phyloP scores from a whole-genome alignment of 2,797 vertebrate species.

The Pangasius mekongensis region DNA sequence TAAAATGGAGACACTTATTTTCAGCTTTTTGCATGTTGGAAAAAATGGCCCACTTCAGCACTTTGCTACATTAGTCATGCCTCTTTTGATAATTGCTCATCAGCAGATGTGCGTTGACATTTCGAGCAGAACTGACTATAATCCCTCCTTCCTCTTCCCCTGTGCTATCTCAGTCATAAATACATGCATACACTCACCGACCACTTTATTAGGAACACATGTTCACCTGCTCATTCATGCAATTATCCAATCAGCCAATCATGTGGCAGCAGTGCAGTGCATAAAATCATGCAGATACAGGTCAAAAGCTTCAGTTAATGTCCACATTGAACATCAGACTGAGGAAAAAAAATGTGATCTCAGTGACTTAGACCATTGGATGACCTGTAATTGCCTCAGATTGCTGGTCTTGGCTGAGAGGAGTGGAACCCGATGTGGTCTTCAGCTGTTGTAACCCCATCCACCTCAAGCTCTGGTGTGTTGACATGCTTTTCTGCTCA shows the following conservation, averaged over 20 bases:
- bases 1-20: constrained; percentile 36
- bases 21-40: constrained; percentile 18
- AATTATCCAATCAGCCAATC: not conserved
- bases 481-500: not conserved
- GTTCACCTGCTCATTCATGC: not conserved
- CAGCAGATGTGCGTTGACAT: constrained; percentile 47
- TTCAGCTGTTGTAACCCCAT: not conserved
- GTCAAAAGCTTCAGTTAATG: not conserved
- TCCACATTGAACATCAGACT: not conserved
- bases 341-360: not conserved
- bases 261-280: not conserved
- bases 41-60: constrained; percentile 31
- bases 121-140: constrained; percentile 24
- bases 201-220: not conserved
- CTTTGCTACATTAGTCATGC: constrained; percentile 44
- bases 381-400: not conserved
- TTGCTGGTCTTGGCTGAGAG: not conserved
- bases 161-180: not conserved
- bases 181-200: not conserved
- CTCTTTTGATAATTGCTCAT: constrained; percentile 52
- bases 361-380: not conserved
- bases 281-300: not conserved
- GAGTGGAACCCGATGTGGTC: no score
- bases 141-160: not conserved
- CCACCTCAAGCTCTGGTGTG: no score